A percentile compares a stretch with the other conserved stretches of the same genome.
Evolutionary conservation across 2,797 vertebrate species (phyloP).

Genomic region (Moxostoma hubbsi): DNA sequence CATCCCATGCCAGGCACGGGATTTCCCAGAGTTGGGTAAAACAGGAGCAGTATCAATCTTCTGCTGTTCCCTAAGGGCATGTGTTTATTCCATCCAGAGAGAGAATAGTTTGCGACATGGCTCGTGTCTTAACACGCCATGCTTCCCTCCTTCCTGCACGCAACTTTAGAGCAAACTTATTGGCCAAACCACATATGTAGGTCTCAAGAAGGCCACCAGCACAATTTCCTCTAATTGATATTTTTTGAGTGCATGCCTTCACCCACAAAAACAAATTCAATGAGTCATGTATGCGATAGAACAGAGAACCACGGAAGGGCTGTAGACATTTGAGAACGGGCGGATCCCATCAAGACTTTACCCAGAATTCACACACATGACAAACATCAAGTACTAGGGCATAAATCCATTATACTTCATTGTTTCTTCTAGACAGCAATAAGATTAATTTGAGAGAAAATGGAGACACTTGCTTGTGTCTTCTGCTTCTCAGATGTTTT

Average conservation of each 20-base stretch:
- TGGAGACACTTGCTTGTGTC: no score
- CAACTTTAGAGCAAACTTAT: constrained; percentile 41
- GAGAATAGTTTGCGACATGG: constrained; percentile 67
- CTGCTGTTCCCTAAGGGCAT: constrained; percentile 63
- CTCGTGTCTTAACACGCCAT: constrained; percentile 66
- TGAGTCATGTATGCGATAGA: constrained; percentile 60
- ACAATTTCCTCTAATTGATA: constrained; percentile 68
- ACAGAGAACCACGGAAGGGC: constrained; percentile 59
- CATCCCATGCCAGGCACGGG: constrained; percentile 64
- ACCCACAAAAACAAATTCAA: constrained; percentile 62
- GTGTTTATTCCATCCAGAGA: constrained; percentile 69
- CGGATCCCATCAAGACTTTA: constrained; percentile 57
- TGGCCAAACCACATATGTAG: constrained; percentile 62
- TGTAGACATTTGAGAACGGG: constrained; percentile 65
- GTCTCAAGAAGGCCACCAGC: constrained; percentile 67
- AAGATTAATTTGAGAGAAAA: no score
- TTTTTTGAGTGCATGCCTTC: constrained; percentile 65
- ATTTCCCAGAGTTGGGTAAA: constrained; percentile 76
- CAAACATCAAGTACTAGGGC: constrained; percentile 33
- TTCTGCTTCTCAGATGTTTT: no score
- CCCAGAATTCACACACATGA: constrained; percentile 44
- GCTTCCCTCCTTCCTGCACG: constrained; percentile 37
- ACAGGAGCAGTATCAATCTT: constrained; percentile 74
- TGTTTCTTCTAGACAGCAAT: no score
- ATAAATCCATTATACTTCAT: constrained; percentile 27